These are phyloP conservation scores for Ischnura elegans DNA, from an alignment of 2,888 invertebrate species.

Conservation along the genomic window DNA sequence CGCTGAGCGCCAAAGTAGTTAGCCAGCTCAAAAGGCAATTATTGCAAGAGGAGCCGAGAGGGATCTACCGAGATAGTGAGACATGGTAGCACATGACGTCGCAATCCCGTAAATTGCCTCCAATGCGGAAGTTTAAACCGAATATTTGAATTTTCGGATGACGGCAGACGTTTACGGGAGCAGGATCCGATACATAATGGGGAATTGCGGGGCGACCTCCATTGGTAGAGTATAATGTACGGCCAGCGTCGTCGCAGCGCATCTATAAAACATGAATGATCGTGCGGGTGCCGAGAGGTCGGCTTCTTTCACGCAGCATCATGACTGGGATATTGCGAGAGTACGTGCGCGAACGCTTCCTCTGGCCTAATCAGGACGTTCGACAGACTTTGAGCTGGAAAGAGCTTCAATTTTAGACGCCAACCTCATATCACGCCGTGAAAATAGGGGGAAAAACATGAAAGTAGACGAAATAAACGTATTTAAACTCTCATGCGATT, in stretches of 20 bases:
- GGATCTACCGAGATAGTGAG: background rate
- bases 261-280: constrained; percentile 1
- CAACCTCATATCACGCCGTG: no score
- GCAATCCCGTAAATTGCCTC: background rate
- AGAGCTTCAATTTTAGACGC: no score
- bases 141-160: background rate
- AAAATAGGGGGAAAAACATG: no score
- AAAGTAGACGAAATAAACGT: no score
- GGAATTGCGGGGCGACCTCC: constrained; percentile 36
- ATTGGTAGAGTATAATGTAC: background rate
- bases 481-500: no score
- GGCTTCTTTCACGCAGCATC: background rate
- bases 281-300: background rate
- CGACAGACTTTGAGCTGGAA: background rate
- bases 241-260: background rate
- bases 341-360: background rate
- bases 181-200: constrained; percentile 23
- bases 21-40: background rate
- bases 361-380: background rate
- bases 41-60: background rate
- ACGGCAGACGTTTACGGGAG: constrained; percentile 17
- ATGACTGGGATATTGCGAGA: background rate
- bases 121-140: background rate
- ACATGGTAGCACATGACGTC: background rate
- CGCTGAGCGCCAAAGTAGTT: no score